A percentile compares a stretch with the other conserved stretches of the same genome.
Evolutionary conservation across 2,888 invertebrate genomes (phyloP).

Genomic region (Xiphydria camelus): DNA sequence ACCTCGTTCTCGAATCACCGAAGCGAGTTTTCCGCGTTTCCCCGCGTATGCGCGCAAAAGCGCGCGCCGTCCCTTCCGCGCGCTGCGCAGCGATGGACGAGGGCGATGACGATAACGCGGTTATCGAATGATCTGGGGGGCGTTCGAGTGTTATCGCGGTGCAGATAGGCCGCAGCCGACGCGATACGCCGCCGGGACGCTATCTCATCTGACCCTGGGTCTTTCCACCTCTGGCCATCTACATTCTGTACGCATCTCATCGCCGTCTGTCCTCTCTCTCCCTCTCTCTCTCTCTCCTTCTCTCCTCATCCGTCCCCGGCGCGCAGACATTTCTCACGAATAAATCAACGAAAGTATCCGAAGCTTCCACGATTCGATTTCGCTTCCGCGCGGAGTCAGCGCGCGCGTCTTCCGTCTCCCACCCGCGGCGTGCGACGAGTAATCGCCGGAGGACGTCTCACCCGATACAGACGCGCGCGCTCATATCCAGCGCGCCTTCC

Average conservation of each 20-base stretch:
- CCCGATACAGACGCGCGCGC: too few relatives aligned
- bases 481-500: too few relatives aligned
- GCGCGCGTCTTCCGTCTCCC: too few relatives aligned
- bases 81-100: conserved; percentile 42
- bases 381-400: too few relatives aligned
- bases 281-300: conserved; percentile 19
- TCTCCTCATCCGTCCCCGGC: conserved; percentile 1
- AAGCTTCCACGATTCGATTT: conserved; percentile 8
- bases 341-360: conserved; percentile 16
- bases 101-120: conserved; percentile 48
- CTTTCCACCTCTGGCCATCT: conserved; percentile 35
- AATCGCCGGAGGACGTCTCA: too few relatives aligned
- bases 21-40: background rate
- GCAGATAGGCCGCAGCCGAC: conserved; percentile 41
- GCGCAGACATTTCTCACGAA: too few relatives aligned
- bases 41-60: conserved; percentile 6
- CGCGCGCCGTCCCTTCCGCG: conserved; percentile 42
- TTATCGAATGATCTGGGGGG: conserved; percentile 58
- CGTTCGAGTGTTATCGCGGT: conserved; percentile 53
- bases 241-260: conserved; percentile 1
- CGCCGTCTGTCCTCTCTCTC: conserved; percentile 18
- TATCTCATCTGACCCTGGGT: conserved; percentile 57
- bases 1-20: conserved; percentile 6
- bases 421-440: too few relatives aligned
- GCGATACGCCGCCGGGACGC: conserved; percentile 44